phyloP scores from a whole-genome alignment of 2,888 invertebrate genomes.

The Furcula furcula region DNA sequence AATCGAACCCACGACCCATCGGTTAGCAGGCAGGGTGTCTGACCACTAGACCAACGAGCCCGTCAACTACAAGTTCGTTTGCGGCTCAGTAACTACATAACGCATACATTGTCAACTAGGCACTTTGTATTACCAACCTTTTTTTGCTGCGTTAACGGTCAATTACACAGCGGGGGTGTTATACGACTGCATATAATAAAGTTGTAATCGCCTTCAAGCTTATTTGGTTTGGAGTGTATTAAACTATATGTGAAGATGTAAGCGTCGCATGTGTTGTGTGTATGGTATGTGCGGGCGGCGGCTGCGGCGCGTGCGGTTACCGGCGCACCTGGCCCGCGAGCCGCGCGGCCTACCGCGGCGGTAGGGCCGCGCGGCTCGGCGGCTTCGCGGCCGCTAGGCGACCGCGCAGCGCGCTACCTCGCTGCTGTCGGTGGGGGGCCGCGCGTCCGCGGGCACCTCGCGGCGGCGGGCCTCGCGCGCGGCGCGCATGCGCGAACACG shows the following conservation, averaged over 20 bases:
- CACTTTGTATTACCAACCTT: no score
- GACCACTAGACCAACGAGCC: no score
- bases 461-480: constrained; percentile 70
- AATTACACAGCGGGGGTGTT: no score
- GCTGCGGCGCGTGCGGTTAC: constrained; percentile 14
- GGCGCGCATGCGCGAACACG: constrained; percentile 70
- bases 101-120: no score
- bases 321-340: constrained; percentile 34
- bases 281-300: constrained; percentile 6
- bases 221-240: no score
- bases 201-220: no score
- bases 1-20: no score
- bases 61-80: no score
- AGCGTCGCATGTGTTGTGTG: background rate
- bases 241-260: background rate
- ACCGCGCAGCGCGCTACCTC: constrained; percentile 73
- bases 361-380: constrained; percentile 15
- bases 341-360: constrained; percentile 7
- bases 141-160: no score
- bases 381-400: constrained; percentile 40
- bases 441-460: constrained; percentile 67
- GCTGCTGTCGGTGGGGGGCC: constrained; percentile 73
- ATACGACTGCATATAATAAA: no score
- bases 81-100: no score
- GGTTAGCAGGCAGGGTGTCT: no score